A percentile compares a stretch with the other conserved stretches of the same genome.
These are phyloP conservation scores for Ophion obscuratus DNA, from an alignment of 2,888 invertebrate species.

Conservation along the genomic window DNA sequence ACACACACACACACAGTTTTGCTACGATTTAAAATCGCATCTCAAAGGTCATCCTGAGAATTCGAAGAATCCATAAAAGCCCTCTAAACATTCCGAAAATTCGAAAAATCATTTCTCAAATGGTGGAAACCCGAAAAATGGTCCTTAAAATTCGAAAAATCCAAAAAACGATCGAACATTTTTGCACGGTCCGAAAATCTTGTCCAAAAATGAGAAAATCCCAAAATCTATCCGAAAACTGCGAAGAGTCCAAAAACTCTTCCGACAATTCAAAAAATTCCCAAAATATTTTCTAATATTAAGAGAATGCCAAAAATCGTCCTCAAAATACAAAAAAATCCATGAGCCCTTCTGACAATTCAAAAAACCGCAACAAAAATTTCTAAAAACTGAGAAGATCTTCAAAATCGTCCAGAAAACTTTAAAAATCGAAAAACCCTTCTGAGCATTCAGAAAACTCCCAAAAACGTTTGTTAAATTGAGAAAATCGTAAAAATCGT, in stretches of 20 bases:
- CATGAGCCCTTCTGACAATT: too few relatives aligned
- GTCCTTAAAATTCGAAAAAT: not conserved
- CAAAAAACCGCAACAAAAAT: too few relatives aligned
- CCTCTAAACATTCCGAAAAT: not conserved
- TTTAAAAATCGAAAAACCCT: too few relatives aligned
- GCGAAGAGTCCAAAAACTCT: not conserved
- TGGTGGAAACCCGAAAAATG: not conserved
- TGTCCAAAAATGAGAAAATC: too few relatives aligned
- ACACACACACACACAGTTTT: constrained; percentile 82
- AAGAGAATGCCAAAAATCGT: too few relatives aligned
- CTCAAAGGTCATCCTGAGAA: not conserved
- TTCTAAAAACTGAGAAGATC: too few relatives aligned
- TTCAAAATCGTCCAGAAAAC: too few relatives aligned
- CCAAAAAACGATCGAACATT: not conserved
- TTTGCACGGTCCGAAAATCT: not conserved
- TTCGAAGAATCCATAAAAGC: not conserved
- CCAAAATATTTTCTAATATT: too few relatives aligned
- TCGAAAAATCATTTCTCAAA: not conserved
- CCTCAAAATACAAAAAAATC: too few relatives aligned
- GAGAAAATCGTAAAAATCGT: too few relatives aligned
- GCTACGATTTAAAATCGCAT: constrained; percentile 83
- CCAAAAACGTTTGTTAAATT: too few relatives aligned
- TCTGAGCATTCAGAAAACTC: too few relatives aligned
- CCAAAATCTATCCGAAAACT: not conserved
- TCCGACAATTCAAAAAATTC: not conserved